Base-by-base conservation (phyloP, 1,140 invertebrate species). In the Caenorhabditis inopinata region DNA sequence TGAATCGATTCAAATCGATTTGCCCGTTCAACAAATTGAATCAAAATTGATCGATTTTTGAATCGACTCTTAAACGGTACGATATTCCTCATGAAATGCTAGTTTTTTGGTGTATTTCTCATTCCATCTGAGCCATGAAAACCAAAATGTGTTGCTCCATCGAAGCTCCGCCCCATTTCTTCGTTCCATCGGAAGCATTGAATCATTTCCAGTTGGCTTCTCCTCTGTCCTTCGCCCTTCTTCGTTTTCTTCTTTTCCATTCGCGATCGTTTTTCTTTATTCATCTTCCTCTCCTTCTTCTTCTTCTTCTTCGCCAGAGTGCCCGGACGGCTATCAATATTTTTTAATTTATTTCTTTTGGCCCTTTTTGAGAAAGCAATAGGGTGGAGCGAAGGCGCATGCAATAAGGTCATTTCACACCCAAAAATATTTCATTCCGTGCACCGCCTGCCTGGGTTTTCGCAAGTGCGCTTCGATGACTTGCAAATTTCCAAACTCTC, bases 181-280 rank as follows among this genome's bases (percentile, higher is more conserved):
- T 68, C 58, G 35, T 58, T 58, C 51, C 51, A 68, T 68, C 58
- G 58, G 58, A 68, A 68, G 58, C 58, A 68, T 68, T 32, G 58
- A 68, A 68, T 68, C 58, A 68, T 68, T 68, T 68, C 58, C 58
- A 68, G 58, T 68, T 68, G 58, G 58, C 29, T 68, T 68, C 58
- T 68, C 38, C 32, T 68, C 27, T 32, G 38, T 58, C 18, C 51
- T 11, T n/a, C n/a, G n/a, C n/a, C 23, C 51, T 38, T 68, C 32
- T 51, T 51, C 21, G 25, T 68, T 38, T 68, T 68, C 51, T 7
- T 68, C 23, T 21, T 68, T 35, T 68, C 16, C n/a, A 29, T 18
- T 38, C 32, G 18, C 48, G 48, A 21, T 68, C 32, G n/a, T 38
- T 68, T 42, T 68, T 68, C 58, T 42, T 38, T 18, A 38, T 68